These are phyloP conservation scores for Nyctibius bracteatus DNA, from an alignment of 2,113 vertebrate species.

Conservation along the genomic window DNA sequence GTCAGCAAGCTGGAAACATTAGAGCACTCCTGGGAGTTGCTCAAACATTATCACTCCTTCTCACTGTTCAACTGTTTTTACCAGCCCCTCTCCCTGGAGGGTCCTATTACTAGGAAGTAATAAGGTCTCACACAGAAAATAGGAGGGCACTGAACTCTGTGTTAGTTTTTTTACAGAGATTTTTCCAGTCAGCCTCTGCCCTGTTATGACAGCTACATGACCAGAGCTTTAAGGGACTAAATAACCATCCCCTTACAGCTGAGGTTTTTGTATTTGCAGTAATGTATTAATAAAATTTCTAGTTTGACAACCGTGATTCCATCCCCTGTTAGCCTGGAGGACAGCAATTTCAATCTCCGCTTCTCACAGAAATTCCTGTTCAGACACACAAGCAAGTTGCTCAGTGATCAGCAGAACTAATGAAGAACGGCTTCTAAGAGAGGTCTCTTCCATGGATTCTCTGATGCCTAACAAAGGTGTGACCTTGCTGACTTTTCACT, in stretches of 20 bases:
- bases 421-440: background rate
- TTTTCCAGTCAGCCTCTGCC: background rate
- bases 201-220: background rate
- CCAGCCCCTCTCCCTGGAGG: background rate
- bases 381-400: background rate
- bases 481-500: background rate
- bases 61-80: background rate
- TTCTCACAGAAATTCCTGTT: background rate
- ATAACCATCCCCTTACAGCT: background rate
- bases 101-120: background rate
- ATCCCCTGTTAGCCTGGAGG: background rate
- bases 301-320: background rate
- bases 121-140: background rate
- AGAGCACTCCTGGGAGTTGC: background rate
- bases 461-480: background rate
- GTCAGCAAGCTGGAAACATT: background rate
- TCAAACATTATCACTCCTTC: background rate
- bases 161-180: background rate
- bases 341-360: background rate
- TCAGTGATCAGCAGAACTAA: background rate
- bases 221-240: background rate
- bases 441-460: background rate
- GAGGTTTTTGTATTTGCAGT: background rate
- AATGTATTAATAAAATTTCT: background rate
- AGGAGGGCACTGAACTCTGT: background rate